A percentile compares a stretch with the other conserved stretches of the same genome.
Conservation (phyloP, 2,113 vertebrate species). For the Alaudala cheleensis region DNA sequence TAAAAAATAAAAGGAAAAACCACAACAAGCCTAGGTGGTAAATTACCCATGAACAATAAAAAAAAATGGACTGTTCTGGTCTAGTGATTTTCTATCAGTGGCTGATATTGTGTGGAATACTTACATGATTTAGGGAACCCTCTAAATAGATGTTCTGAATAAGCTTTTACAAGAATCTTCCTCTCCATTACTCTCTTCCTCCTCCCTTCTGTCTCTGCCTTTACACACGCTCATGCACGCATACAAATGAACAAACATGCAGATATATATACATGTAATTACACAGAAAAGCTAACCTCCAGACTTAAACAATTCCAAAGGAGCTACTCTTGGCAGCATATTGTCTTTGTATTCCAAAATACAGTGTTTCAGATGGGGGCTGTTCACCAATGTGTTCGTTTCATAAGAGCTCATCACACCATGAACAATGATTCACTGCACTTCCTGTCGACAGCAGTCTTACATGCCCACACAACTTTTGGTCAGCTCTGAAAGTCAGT, state of each 20-base stretch:
- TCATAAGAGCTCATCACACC: neutral
- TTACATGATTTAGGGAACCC: neutral
- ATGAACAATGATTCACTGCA: neutral
- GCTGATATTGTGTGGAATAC: neutral
- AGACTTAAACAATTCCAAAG: neutral
- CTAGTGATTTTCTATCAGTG: slow-evolving; percentile 8
- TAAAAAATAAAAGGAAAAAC: slow-evolving; percentile 23
- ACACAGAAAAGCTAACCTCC: neutral
- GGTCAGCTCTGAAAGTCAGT: neutral
- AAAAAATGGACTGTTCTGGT: neutral
- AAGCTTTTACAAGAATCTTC: neutral
- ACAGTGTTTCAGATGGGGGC: neutral
- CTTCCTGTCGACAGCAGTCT: rapidly evolving
- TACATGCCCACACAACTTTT: neutral
- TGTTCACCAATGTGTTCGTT: neutral
- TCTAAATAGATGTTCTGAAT: neutral
- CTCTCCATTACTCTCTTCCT: neutral
- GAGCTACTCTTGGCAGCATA: neutral
- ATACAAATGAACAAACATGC: neutral
- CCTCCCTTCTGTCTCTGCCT: neutral
- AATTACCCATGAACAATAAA: slow-evolving; percentile 57
- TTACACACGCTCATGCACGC: neutral
- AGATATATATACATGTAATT: neutral
- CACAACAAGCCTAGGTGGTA: neutral
- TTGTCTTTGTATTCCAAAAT: neutral